phyloP scores from a whole-genome alignment of 2,888 invertebrate genomes.

The Diaperis boleti region DNA sequence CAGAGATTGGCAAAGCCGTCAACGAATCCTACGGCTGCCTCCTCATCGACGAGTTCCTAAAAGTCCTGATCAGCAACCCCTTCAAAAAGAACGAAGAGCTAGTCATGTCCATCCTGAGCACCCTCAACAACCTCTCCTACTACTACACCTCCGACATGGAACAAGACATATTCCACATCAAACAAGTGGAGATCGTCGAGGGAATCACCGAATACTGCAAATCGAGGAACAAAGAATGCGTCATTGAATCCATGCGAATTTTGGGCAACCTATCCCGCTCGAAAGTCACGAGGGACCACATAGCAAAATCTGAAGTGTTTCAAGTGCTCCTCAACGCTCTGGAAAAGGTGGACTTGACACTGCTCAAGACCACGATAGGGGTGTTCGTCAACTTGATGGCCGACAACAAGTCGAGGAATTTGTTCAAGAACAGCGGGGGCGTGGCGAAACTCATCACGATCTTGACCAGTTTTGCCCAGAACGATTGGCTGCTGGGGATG shows the following conservation, averaged over 20 bases:
- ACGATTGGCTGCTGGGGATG: constrained; percentile 78
- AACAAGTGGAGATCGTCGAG: constrained; percentile 68
- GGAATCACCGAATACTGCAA: constrained; percentile 66
- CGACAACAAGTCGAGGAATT: constrained; percentile 69
- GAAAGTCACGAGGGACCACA: constrained; percentile 72
- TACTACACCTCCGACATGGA: constrained; percentile 70
- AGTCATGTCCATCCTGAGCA: constrained; percentile 81
- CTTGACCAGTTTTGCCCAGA: constrained; percentile 71
- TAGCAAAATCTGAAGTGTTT: constrained; percentile 77
- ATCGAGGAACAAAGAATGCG: constrained; percentile 67
- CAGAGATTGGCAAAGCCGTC: constrained; percentile 79
- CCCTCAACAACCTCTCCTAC: constrained; percentile 88
- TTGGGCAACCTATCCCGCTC: constrained; percentile 86
- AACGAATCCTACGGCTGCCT: constrained; percentile 64
- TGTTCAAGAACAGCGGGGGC: constrained; percentile 69
- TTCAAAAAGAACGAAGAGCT: constrained; percentile 77
- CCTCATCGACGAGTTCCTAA: constrained; percentile 65
- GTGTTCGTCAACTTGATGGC: constrained; percentile 85
- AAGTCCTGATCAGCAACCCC: constrained; percentile 66
- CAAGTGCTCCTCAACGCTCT: constrained; percentile 71
- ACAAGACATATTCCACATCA: constrained; percentile 66
- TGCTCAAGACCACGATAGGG: constrained; percentile 83
- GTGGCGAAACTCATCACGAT: constrained; percentile 69
- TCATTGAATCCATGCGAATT: constrained; percentile 81
- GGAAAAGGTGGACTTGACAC: constrained; percentile 74